These are phyloP conservation scores for Parauchenoglanis punctatus DNA, from an alignment of 2,797 vertebrate species.

Conservation along the genomic window DNA sequence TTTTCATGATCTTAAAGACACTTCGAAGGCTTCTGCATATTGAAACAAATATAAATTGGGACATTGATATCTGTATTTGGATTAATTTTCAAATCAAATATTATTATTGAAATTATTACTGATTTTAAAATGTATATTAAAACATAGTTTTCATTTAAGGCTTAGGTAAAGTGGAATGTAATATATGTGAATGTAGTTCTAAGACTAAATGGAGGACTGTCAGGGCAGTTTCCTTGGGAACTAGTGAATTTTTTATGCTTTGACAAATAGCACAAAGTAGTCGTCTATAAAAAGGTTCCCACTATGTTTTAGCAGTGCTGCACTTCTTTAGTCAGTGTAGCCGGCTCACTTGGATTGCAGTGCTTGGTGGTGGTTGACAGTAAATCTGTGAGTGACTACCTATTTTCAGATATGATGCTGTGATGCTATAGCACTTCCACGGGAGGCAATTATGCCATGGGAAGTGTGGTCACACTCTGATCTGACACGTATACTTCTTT, in stretches of 20 bases:
- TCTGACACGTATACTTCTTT: background rate
- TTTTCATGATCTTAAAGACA: background rate
- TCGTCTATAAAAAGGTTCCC: background rate
- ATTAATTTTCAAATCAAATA: background rate
- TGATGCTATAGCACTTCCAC: background rate
- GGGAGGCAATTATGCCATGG: background rate
- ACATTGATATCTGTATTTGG: background rate
- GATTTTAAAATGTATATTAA: background rate
- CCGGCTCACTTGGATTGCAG: background rate
- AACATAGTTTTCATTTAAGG: background rate
- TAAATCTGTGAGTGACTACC: background rate
- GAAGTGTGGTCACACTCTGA: background rate
- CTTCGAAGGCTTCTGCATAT: background rate
- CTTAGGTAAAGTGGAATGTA: background rate
- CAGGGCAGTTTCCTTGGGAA: background rate
- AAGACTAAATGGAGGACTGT: background rate
- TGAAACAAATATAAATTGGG: background rate
- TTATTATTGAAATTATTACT: background rate
- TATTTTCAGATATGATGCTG: slow-evolving; percentile 1
- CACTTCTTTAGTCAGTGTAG: background rate
- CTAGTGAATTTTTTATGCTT: background rate
- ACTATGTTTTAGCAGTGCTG: background rate
- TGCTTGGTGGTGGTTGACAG: background rate
- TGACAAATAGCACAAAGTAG: background rate
- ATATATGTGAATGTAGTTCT: background rate